Base-by-base conservation (phyloP, 2,113 vertebrate species). In the Apteryx mantelli region DNA sequence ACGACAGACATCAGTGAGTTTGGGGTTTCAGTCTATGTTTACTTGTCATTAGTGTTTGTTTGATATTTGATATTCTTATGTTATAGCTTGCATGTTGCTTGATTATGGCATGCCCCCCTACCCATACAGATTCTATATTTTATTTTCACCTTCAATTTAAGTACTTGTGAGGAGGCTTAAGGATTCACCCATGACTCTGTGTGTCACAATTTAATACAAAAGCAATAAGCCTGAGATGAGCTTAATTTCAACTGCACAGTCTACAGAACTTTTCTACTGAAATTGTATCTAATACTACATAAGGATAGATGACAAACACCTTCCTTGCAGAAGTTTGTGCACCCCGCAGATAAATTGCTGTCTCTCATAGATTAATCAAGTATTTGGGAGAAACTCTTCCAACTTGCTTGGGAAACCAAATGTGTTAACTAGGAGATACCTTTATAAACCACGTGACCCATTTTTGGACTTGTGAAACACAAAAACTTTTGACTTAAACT, bases 271-370 rank as follows among this genome's bases (percentile, higher is more conserved):
- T 40, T 7, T 48, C 91, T 82, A 70, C 78, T 92, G 66, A 86
- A 93, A 68, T 21, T 44, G 11, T 97, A 97, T 95, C 96, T 83
- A 18, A 15, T 3, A 19, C 26, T 32, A 50, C 78, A 91, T 68
- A 53, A 70, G 93, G n/a, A 48, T 1, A 77, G 79, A 79, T 95
- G 96, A 95, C 93, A 96, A 96, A 91, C 95, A 93, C 95, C 89
- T 89, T 94, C 50, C 71, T 70, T 2, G 1, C 3, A 2, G 50
- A 36, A 93, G 56, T 8, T 89, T 63, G 86, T 96, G 96, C 4
- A 0, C 50, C 32, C 61, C 22, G 11, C 1, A 95, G 95, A 96
- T 95, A 97, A 97, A 81, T 28, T 66, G 75, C 93, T 97, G 93
- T 66, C 55, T 30, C 84, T 82, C 36, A 9, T 1, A 96, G 95